phyloP scores from a whole-genome alignment of 2,113 vertebrate species.

The Pedetes capensis region DNA sequence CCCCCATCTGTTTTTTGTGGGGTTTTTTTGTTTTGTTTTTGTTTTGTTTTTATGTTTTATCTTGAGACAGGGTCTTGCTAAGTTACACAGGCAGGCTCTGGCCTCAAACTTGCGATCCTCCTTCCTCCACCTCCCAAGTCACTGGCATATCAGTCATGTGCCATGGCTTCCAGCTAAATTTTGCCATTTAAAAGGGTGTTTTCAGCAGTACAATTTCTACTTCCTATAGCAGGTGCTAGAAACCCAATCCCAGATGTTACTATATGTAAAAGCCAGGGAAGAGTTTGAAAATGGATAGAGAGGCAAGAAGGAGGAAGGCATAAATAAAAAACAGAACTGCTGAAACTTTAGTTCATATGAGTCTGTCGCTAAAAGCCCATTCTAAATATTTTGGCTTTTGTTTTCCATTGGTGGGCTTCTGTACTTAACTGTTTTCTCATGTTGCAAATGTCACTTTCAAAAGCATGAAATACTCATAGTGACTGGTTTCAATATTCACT shows the following conservation, averaged over 20 bases:
- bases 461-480: not conserved
- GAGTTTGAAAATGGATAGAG: conserved; percentile 70
- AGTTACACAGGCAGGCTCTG: no score
- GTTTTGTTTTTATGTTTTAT: no score
- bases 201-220: conserved; percentile 48
- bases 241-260: conserved; percentile 69
- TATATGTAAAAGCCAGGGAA: conserved; percentile 71
- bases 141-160: no score
- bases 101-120: no score
- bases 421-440: conserved; percentile 26
- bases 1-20: no score
- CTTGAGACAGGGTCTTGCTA: no score
- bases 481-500: not conserved
- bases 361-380: conserved; percentile 52
- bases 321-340: conserved; percentile 64
- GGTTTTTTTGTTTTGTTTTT: no score
- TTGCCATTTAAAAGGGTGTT: conserved; percentile 57
- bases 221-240: conserved; percentile 75
- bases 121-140: no score
- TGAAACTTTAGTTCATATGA: conserved; percentile 59
- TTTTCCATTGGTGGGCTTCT: conserved; percentile 42
- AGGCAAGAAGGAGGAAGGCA: conserved; percentile 54
- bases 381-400: conserved; percentile 42
- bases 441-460: not conserved
- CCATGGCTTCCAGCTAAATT: no score